Evolutionary conservation across 2,797 vertebrate genomes (phyloP), one percentile per base, ranked within the genome.

Genomic region (Enteromius viviparus): DNA sequence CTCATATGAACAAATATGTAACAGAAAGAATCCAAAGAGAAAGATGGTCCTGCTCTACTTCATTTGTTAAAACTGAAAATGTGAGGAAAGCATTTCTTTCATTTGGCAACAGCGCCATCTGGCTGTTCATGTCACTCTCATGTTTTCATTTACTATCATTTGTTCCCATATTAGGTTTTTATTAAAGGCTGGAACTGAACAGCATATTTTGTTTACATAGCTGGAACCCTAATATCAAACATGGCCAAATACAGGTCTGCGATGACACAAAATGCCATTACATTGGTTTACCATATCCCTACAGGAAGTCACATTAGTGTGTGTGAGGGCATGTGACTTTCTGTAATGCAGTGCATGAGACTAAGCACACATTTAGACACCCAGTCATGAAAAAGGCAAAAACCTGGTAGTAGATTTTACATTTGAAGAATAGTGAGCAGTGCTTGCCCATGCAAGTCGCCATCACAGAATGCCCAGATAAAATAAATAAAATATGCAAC

Each of bases 71-170:
- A 69, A 14, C 19, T 23, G 23, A 62, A 19, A 49, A 37, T 19
- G 3, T 1, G 37, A 37, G 6, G 40, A 76, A 42, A 62, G 23
- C 42, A 15, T 17, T n/a, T 40, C 6, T 72, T 74, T 62, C 42
- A 19, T 85, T 72, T 62, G 64, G 64, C 72, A 71, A 87, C 58
- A 85, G 60, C 65, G 40, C 86, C 85, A 69, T 76, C 88, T 87
- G 84, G 76, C 62, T 14, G 78, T 82, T 14, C 40, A 4, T 74
- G 11, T 49, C 14, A 65, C 6, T 49, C 37, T 23, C 12, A 17
- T 29, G 9, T 45, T 62, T 19, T 62, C 15, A 34, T 49, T 71
- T 21, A 66, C 11, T 58, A 11, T n/a, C 1, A n/a, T 58, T 58
- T 23, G n/a, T 10, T 58, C 21, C 21, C 21, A 23, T 58, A 65